Base-by-base conservation (phyloP, 2,888 invertebrate genomes). In the Agrypnus murinus region DNA sequence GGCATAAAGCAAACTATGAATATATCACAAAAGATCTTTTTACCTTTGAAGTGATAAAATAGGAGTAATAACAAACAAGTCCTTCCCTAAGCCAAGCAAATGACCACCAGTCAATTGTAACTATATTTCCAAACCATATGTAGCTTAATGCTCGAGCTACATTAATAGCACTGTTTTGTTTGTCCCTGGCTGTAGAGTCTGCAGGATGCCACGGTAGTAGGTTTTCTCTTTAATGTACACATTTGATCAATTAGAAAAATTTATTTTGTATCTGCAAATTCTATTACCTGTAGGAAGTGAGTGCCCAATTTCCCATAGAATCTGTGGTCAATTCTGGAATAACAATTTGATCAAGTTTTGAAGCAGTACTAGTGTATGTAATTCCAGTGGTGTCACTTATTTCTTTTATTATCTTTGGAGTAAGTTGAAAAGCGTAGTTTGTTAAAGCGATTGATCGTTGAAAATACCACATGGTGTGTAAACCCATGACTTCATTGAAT, bases 241-340 rank as follows among this genome's bases (percentile, higher is more conserved):
- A 55, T 40, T 55, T 25, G 5, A 25, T 25, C 5, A 25, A 25
- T 3, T 25, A 25, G 25, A 25, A 25, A 25, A 2, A 25, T 25
- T 25, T 25, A 25, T 3, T 25, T 25, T 25, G 3, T 3, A 5
- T 25, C 3, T 5, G 25, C 2, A 25, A 25, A 5, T 25, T 3
- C 2, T 25, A 57, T 66, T 82, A 92, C 92, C 90, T 90, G 85
- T 93, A 96, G 1, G 93, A 95, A 6, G 95, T 88, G 19, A 96
- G 86, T 6, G 96, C 96, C 95, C 96, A 96, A 82, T 97, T 96
- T 82, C 96, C 95, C 96, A 96, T 96, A 62, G 96, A 96, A 46
- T 94, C 94, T 73, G 93, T 92, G 50, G 89, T 89, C 82, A 96
- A 95, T 82, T 96, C 94, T 0, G 95, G 92, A 69, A 97, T 89